Evolutionary conservation across 2,888 invertebrate genomes (phyloP).

Genomic region (Aquatica leii): DNA sequence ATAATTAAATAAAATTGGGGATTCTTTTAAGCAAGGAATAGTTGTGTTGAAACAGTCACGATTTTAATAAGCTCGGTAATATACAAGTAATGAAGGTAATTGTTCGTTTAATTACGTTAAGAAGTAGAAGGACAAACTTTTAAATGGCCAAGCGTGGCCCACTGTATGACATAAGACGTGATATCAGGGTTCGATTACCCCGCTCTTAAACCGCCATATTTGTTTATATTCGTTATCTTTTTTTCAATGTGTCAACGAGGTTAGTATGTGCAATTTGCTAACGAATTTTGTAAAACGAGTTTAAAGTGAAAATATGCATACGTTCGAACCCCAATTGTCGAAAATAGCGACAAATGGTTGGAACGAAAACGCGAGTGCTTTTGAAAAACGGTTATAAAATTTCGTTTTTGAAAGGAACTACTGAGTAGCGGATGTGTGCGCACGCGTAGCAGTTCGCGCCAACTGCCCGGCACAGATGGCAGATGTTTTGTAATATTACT

Average conservation of each 20-base stretch:
- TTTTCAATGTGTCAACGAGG: slow-evolving; percentile 43
- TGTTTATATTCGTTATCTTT: slow-evolving; percentile 54
- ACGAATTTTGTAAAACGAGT: no score
- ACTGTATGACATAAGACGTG: slow-evolving; percentile 44
- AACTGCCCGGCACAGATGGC: slow-evolving; percentile 62
- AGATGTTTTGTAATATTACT: slow-evolving; percentile 61
- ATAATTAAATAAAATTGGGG: no score
- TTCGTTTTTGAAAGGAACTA: slow-evolving; percentile 44
- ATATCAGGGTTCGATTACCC: slow-evolving; percentile 48
- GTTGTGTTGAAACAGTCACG: no score
- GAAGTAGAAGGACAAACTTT: no score
- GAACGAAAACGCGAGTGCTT: neutral
- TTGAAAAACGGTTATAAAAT: slow-evolving; percentile 26
- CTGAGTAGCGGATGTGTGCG: slow-evolving; percentile 47
- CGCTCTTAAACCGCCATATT: slow-evolving; percentile 50
- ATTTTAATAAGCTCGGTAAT: no score
- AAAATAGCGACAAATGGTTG: no score
- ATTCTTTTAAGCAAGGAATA: no score
- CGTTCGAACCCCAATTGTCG: neutral
- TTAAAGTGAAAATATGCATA: slow-evolving; percentile 15
- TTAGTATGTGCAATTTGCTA: slow-evolving; percentile 31
- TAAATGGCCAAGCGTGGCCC: no score
- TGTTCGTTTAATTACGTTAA: no score
- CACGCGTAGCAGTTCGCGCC: slow-evolving; percentile 60
- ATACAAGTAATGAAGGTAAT: no score